Evolutionary conservation across 1,140 invertebrate genomes (phyloP), one percentile per base, ranked within the genome.

Genomic region (Drosophila teissieri): DNA sequence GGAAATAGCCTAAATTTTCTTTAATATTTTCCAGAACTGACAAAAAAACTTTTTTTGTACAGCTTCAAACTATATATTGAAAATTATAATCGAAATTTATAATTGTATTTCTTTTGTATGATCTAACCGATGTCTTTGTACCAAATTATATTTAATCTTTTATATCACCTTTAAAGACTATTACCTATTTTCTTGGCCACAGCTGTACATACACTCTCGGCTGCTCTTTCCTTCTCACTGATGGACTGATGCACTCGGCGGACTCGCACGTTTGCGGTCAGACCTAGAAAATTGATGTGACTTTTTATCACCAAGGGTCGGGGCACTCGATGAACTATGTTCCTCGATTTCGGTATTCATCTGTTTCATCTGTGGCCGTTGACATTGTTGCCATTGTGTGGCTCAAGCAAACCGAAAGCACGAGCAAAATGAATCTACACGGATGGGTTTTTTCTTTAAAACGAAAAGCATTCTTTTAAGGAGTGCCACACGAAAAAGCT

Each of bases 241-340:
- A 60, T 75, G 31, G 61, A 60, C 60, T 17, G 78, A 63, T 86
- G 75, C 60, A 69, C 55, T 82, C 62, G 62, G 36, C 49, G 34
- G 75, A 67, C 79, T 79, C 60, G 67, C 83, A 88, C 84, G 83
- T 86, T 86, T 86, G 83, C 72, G 83, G 83, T 86, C 72, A 83
- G 62, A 45, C 42, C 55, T 69, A 52, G 65, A 80, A 88, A 86
- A 86, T 88, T 79, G 79, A 86, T 86, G 83, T 88, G 83, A 79
- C 75, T 88, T 79, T 85, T 74, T 74, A 70, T 69, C 39, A 61
- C 46, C 70, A 11, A 42, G 49, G 46, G 61, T 22, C 63, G 40
- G 49, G 57, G 52, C 45, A 51, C 60, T 68, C 74, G 49, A 70
- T 75, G 76, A 84, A 68, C 78, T 64, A 86, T 86, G 82, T 72